Evolutionary conservation across 2,888 invertebrate species (phyloP).

Genomic region (Drosophila pseudotalamancana): DNA sequence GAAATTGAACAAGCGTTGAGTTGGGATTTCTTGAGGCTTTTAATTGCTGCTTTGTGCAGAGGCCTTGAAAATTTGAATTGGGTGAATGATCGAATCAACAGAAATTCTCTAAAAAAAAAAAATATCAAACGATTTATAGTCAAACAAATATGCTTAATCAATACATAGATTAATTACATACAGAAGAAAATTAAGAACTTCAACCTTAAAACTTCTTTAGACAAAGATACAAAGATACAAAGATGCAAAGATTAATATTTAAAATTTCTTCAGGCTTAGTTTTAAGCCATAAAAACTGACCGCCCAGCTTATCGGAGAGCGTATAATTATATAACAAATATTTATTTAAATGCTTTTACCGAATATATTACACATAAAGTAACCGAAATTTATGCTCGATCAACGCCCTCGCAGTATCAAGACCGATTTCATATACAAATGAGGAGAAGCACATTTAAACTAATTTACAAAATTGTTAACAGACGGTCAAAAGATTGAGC

Average conservation of each 20-base stretch:
- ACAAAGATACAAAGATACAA: neutral
- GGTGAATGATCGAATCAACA: neutral
- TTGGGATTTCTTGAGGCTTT: constrained; percentile 9
- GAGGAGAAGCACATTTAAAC: constrained; percentile 62
- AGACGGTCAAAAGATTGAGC: constrained; percentile 33
- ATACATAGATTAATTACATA: neutral
- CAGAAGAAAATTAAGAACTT: neutral
- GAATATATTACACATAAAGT: constrained; percentile 39
- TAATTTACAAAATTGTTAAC: constrained; percentile 71
- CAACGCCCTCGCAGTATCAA: constrained; percentile 54
- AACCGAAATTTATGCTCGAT: constrained; percentile 43
- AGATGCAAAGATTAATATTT: neutral
- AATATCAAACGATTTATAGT: too few species aligned
- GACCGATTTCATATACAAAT: constrained; percentile 42
- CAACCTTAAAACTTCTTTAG: neutral
- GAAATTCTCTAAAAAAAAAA: neutral
- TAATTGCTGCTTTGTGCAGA: constrained; percentile 15
- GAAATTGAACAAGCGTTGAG: constrained; percentile 42
- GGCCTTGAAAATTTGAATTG: constrained; percentile 26
- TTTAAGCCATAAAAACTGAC: neutral
- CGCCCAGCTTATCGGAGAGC: constrained; percentile 27
- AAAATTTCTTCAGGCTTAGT: neutral
- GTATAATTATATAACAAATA: constrained; percentile 58
- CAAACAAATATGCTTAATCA: neutral
- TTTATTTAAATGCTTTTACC: constrained; percentile 41